Evolutionary conservation across 1,140 invertebrate species (phyloP), one percentile per base, ranked within the genome.

Genomic region (Brachionus sp.): DNA sequence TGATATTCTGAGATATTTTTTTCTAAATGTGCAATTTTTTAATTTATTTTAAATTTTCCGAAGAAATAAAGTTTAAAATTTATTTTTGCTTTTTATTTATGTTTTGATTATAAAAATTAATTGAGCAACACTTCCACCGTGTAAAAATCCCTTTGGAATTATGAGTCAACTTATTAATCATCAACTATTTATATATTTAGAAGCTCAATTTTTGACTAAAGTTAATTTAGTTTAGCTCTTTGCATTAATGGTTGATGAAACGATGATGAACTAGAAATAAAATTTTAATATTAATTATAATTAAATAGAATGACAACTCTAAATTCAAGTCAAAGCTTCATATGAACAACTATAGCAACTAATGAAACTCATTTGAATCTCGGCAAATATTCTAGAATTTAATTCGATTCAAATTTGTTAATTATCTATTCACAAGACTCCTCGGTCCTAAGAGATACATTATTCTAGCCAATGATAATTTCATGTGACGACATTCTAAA

Each of bases 281-380:
- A 66, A 66, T 66, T 66, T 66, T 66, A 66, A 66, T 66, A 13
- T 66, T 13, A 33, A 66, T 66, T 37, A 66, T 57, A 57, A 57
- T 57, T 57, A 23, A 57, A 57, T 19, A 57, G 50, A 57, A 57
- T 57, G 50, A 57, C 50, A 57, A 57, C 50, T 57, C 50, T 25
- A 57, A 57, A 57, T 57, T 57, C 50, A 57, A 57, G 19, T 23
- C 50, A 57, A 57, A 19, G 19, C 50, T 5, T 57, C 6, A 57
- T 25, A 57, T 9, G 50, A 57, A 57, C 50, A 57, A 57, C 50
- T 57, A 57, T 57, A 57, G 50, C 50, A 57, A 57, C 50, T 57
- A 9, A 9, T 19, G 16, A 57, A 57, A 42, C 9, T 6, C 19
- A 4, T 57, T 6, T 9, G 50, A n/a, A 5, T 57, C 50, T 57